A percentile compares a stretch with the other conserved stretches of the same genome.
Evolutionary conservation across 2,113 vertebrate genomes (phyloP).

Genomic region (Aphelocoma coerulescens): DNA sequence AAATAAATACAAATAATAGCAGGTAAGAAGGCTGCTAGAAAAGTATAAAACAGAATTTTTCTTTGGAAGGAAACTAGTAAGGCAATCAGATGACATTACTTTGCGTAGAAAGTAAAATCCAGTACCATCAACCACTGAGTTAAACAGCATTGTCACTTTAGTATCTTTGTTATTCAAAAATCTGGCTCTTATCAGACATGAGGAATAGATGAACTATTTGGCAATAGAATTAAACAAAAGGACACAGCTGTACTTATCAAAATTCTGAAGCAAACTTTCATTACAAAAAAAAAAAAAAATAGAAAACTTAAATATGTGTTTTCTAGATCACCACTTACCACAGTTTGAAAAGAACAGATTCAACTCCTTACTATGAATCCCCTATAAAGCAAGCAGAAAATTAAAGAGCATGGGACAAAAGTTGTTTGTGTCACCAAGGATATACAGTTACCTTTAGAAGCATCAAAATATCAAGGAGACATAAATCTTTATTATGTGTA

Average conservation of each 20-base stretch:
- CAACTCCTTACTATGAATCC: not conserved
- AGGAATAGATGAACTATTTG: not conserved
- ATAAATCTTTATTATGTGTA: not conserved
- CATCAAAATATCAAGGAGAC: not conserved
- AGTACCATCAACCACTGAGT: not conserved
- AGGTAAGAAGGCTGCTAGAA: not conserved
- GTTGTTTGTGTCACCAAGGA: not conserved
- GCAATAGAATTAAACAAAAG: not conserved
- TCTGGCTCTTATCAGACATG: not conserved
- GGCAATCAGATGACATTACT: not conserved
- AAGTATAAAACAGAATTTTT: not conserved
- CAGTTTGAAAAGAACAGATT: not conserved
- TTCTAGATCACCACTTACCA: not conserved
- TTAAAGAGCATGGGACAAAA: not conserved
- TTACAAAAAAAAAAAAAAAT: not conserved
- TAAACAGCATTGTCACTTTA: not conserved
- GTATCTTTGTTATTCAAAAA: not conserved
- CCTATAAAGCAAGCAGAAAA: not conserved
- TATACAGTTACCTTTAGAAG: not conserved
- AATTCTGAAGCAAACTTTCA: not conserved
- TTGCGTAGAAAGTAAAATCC: not conserved
- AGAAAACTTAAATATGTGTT: not conserved
- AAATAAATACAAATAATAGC: not conserved
- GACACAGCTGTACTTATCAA: not conserved
- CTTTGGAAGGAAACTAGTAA: not conserved